Percentiles rank a stretch among this genome's conserved stretches.
Evolutionary conservation across 2,113 vertebrate genomes (phyloP).

Genomic region (Sakesphorus luctuosus): DNA sequence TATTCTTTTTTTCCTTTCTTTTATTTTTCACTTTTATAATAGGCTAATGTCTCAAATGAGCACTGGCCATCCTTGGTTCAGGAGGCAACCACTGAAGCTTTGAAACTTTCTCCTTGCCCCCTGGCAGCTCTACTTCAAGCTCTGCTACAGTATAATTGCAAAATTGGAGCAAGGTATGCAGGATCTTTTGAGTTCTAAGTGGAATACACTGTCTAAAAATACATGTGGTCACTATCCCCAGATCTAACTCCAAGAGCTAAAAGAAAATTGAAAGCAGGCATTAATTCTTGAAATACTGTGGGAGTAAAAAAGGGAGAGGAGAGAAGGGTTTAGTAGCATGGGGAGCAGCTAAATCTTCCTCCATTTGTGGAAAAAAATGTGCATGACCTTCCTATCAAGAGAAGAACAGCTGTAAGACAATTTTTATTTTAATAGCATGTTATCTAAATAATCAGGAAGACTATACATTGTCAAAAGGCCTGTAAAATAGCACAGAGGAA

Average conservation of each 20-base stretch:
- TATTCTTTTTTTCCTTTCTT: background rate
- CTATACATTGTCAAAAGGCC: background rate
- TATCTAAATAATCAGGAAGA: background rate
- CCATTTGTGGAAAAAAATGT: background rate
- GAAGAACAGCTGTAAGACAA: background rate
- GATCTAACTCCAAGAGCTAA: background rate
- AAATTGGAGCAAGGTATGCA: conserved; percentile 87
- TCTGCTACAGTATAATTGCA: conserved; percentile 86
- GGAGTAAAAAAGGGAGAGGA: background rate
- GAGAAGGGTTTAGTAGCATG: background rate
- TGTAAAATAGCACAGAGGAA: background rate
- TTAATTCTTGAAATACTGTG: background rate
- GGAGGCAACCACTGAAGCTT: conserved; percentile 89
- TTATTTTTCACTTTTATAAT: background rate
- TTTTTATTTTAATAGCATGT: background rate
- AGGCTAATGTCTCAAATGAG: conserved; percentile 81
- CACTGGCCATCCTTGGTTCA: conserved; percentile 89
- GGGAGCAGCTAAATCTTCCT: background rate
- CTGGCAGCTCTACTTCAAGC: conserved; percentile 88
- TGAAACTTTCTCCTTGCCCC: conserved; percentile 86
- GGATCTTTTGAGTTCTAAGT: background rate
- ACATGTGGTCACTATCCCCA: background rate
- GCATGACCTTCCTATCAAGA: background rate
- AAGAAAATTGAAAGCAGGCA: background rate
- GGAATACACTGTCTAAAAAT: background rate